phyloP scores from a whole-genome alignment of 2,113 vertebrate genomes.

The Mixornis gularis region DNA sequence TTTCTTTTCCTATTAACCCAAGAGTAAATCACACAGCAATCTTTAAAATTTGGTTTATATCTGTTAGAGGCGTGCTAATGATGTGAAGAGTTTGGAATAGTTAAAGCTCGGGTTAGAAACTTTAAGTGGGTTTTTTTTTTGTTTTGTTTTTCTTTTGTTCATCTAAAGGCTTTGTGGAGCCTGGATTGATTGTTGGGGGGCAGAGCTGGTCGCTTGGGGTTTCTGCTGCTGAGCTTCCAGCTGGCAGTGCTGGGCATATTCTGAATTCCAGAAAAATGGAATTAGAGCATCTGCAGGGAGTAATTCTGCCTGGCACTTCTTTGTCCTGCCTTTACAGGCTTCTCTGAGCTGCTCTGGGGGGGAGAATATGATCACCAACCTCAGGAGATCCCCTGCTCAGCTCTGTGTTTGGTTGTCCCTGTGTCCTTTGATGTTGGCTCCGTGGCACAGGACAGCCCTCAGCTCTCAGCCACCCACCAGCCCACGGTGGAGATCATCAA shows the following conservation, averaged over 20 bases:
- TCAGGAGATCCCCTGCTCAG: not conserved
- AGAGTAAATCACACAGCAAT: not conserved
- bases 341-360: not conserved
- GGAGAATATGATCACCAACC: not conserved
- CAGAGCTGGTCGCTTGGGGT: not conserved
- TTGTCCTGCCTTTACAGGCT: not conserved
- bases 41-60: not conserved
- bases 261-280: not conserved
- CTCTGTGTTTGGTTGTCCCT: not conserved
- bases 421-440: fast-evolving
- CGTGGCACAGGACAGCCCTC: not conserved
- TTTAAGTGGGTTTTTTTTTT: not conserved
- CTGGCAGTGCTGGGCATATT: not conserved
- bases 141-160: not conserved
- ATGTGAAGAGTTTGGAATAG: not conserved
- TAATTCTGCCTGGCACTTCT: not conserved
- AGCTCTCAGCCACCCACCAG: not conserved
- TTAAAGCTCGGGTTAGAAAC: not conserved
- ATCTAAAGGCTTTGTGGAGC: not conserved
- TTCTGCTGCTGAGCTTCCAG: not conserved
- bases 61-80: not conserved
- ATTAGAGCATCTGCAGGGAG: not conserved
- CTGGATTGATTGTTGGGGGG: not conserved
- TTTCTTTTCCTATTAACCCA: not conserved
- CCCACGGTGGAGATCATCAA: not conserved